Evolutionary conservation across 2,113 vertebrate species (phyloP), one percentile per base, ranked within the genome.

Genomic region (Regulus satrapa): DNA sequence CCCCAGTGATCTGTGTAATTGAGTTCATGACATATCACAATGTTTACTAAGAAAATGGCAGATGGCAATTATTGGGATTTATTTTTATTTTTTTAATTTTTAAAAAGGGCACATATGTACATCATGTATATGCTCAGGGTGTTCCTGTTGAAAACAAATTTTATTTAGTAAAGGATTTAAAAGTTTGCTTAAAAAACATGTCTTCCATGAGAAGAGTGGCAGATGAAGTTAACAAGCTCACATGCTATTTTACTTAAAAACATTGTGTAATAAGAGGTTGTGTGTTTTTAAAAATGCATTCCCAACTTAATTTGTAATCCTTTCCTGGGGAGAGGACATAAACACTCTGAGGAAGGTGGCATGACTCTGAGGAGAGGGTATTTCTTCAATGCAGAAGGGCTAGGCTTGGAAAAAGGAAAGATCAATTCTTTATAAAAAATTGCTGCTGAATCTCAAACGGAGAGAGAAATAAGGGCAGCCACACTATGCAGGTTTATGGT

Each of bases 1-100:
- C 67, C 85, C 79, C 62, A 7, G 75, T 32, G 85, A 71, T 77
- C 38, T 93, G 89, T 29, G 72, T 88, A 93, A 97, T 58, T 43
- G 82, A 54, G 75, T 74, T 85, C 72, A 29, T 90, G 92, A 94
- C 75, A 90, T 61, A 68, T 31, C 12, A 4, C 46, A 45, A 4
- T 86, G 61, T 94, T 94, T 97, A 83, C 89, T 38, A 55, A 74
- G 92, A 90, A 84, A 80, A 67, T 36, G 72, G 48, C 95, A 96
- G 94, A 80, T 94, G 89, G 92, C n/a, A 52, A 64, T 74, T 88
- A 66, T 8, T 56, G 41, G 31, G 5, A 2, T 4, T 25, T 41
- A 34, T 3, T 18, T 52, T 8, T 31, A 29, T 64, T 18, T 62
- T 56, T 68, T 54, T 3, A 6, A 4, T 31, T 45, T 12, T 3